Base-by-base conservation (phyloP, 2,888 invertebrate species). In the Muschampia plurimacula region DNA sequence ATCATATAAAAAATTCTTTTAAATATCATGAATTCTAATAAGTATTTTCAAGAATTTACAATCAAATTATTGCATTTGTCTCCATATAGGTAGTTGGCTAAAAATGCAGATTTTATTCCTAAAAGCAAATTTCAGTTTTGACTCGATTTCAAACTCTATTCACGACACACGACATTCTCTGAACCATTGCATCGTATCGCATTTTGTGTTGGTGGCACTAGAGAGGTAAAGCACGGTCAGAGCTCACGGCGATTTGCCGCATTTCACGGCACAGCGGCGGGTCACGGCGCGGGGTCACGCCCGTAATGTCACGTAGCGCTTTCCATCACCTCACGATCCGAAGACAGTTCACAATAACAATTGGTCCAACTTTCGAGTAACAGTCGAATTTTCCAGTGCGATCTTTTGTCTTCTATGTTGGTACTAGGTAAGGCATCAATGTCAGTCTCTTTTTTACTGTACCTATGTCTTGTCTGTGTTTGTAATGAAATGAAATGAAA, bases 241-340 rank as follows among this genome's bases (percentile, higher is more conserved):
- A 75, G 74, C 73, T 89, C 93, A 94, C 93, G 93, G 91, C 93
- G 92, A 94, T 94, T 94, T 93, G 91, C 89, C 92, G 89, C 89
- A 89, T 93, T 90, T 90, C 91, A 93, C 91, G 91, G 87, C 83
- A 83, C 83, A 83, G 91, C 81, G 82, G 84, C 82, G 85, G 91
- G 91, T 93, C 92, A 92, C 91, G 92, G 86, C 75, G 75, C 69
- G 76, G 74, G 79, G 81, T 82, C 82, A 81, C 81, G 81, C 87
- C 82, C 85, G 86, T 91, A 67, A 67, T 71, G 71, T 71, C 71
- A 71, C 71, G 70, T 46, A 49, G 76, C 74, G 76, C 76, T 74
- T 73, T 73, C 76, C 69, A 74, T 86, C 84, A 83, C 79, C 83
- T 85, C 88, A 87, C 86, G 87, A 87, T 87, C 84, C 88, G 88